Evolutionary conservation across 2,888 invertebrate species (phyloP), one percentile per base, ranked within the genome.

Genomic region (Nudaria mundana): DNA sequence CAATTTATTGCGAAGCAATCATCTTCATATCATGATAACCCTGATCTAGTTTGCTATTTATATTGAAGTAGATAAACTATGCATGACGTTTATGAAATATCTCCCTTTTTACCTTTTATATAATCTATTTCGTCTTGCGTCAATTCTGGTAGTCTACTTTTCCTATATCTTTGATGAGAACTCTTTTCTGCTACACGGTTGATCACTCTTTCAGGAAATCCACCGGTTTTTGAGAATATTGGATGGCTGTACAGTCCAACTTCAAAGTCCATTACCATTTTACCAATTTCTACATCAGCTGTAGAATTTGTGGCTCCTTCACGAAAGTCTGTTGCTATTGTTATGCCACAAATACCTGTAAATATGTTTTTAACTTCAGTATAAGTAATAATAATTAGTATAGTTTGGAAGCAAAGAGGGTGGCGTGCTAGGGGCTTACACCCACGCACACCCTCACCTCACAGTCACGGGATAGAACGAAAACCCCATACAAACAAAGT

Each of bases 141-240:
- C 30, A 91, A 82, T 20, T 67, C 65, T 2, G 91, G 91, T 5
- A 91, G 63, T 34, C 91, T 70, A 12, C 89, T 90, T 37, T 63
- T 63, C 0, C 56, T 37, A 39, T 72, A 87, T 0, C 90, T 90
- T 66, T 91, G 90, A 26, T 74, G 62, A 3, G 56, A 56, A 48
- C 91, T 90, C 42, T 80, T 89, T 26, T 73, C 64, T 1, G 72
- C 83, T 1, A 91, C 71, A 5, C 75, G 57, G 18, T 76, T 54
- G 31, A 82, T 76, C 40, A 90, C 77, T 3, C 83, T 58, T 3
- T 77, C 60, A 0, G 91, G 91, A 49, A 88, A 91, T 18, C 90
- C 90, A 0, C 91, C 91, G 7, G 73, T 56, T 0, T 55, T 39
- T 0, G 79, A 71, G 56, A 82, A 89, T 50, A 90, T 86, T 0